These are phyloP conservation scores for Tor tambroides DNA, from an alignment of 2,113 vertebrate genomes.

Conservation along the genomic window DNA sequence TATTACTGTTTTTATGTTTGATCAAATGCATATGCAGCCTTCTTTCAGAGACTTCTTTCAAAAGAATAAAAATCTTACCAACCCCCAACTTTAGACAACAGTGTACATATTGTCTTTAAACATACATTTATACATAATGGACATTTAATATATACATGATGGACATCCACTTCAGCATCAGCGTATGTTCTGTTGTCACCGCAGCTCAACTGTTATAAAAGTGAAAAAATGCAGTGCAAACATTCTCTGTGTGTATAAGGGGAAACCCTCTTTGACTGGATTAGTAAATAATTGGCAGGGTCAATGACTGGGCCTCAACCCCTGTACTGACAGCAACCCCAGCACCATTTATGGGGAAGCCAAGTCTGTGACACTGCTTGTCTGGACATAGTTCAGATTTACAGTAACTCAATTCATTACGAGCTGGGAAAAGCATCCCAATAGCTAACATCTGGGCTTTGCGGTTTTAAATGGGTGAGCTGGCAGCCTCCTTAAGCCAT, in stretches of 20 bases:
- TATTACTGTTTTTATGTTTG: no score
- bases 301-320: constrained; percentile 66
- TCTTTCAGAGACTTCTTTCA: neutral
- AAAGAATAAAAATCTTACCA: neutral
- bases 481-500: constrained; percentile 69
- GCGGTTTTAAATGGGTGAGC: constrained; percentile 63
- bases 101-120: neutral
- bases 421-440: constrained; percentile 67
- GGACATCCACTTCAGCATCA: neutral
- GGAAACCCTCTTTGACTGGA: constrained; percentile 42
- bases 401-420: constrained; percentile 77
- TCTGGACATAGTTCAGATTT: constrained; percentile 73
- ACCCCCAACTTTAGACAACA: neutral
- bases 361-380: constrained; percentile 68
- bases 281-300: constrained; percentile 68
- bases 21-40: no score
- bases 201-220: neutral
- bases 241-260: constrained; percentile 5
- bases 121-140: neutral
- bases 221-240: constrained; percentile 14
- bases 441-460: constrained; percentile 78
- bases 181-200: neutral
- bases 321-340: constrained; percentile 64
- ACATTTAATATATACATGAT: neutral
- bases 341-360: constrained; percentile 55